Evolutionary conservation across 1,140 invertebrate species (phyloP), one percentile per base, ranked within the genome.

Genomic region (Himalopsyche phryganea): DNA sequence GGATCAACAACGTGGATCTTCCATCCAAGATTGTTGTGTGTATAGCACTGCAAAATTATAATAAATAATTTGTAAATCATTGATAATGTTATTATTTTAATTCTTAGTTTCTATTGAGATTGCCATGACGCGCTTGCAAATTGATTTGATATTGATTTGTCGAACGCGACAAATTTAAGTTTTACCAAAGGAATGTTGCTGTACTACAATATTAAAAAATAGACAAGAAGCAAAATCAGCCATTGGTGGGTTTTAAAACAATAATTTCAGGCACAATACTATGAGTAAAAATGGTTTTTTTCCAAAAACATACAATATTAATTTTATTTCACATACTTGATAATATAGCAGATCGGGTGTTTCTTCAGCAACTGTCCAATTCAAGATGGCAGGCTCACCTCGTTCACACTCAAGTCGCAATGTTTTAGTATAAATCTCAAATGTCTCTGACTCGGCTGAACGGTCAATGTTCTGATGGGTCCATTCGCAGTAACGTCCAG

Each of bases 21-120:
- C 90, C 92, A 95, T 6, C 94, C 94, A 41, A 97, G 81, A 71
- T 94, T 90, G 52, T 86, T 90, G 74, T 96, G 92, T 5, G 85
- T 87, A 73, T 92, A 96, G 75, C 93, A 96, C 92, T 98, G 77
- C 2, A 81, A 79, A 66, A 50, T 62, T 28, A 65, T 52, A 46
- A 60, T 49, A 58, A 35, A 6, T 7, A 7, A 7, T 35, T 35
- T 7, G n/a, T 35, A 7, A 35, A 7, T 35, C 6, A 7, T 35
- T 7, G 6, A 7, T 35, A 35, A 7, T 35, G n/a, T 35, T 35
- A 35, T 35, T 35, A 35, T 7, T n/a, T n/a, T n/a, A n/a, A n/a
- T n/a, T n/a, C n/a, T n/a, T n/a, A n/a, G n/a, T n/a, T n/a, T n/a
- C n/a, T n/a, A n/a, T n/a, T n/a, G n/a, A n/a, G n/a, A n/a, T n/a